Percentiles rank a stretch among this genome's conserved stretches.
Evolutionary conservation across 1,140 invertebrate species (phyloP).

Genomic region (Drosophila albomicans): DNA sequence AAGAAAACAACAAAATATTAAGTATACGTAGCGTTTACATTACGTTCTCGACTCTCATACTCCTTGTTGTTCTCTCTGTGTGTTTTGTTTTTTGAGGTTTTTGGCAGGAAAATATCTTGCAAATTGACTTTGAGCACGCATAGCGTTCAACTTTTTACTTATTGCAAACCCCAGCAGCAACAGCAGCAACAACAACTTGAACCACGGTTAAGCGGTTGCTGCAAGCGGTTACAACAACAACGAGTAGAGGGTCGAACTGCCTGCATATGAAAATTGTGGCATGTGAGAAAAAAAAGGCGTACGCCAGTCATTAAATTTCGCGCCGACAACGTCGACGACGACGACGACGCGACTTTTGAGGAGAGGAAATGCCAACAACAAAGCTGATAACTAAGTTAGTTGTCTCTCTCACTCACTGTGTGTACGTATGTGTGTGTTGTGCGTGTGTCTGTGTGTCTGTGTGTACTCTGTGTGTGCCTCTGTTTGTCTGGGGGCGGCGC

Average conservation of each 20-base stretch:
- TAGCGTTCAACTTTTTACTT: conserved; percentile 53
- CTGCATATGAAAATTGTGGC: conserved; percentile 57
- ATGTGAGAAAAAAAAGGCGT: conserved; percentile 75
- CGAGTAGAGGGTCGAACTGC: conserved; percentile 21
- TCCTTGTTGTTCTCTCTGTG: background rate
- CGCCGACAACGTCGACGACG: conserved; percentile 47
- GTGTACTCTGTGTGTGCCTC: conserved; percentile 33
- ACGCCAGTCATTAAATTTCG: conserved; percentile 77
- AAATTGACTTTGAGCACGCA: conserved; percentile 77
- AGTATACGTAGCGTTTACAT: conserved; percentile 64
- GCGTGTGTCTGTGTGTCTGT: conserved; percentile 16
- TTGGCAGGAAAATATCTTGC: conserved; percentile 65
- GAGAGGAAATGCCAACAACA: conserved; percentile 48
- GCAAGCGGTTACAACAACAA: conserved; percentile 16
- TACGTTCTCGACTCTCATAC: background rate
- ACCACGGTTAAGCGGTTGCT: conserved; percentile 23
- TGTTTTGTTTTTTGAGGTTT: conserved; percentile 46
- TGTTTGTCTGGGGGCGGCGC: conserved; percentile 50
- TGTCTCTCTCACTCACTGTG: conserved; percentile 27
- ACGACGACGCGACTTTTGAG: conserved; percentile 14
- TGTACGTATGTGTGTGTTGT: conserved; percentile 14
- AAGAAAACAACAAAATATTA: conserved; percentile 40
- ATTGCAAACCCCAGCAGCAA: conserved; percentile 27
- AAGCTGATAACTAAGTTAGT: conserved; percentile 69
- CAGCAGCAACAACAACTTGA: conserved; percentile 16